Base-by-base conservation (phyloP, 2,888 invertebrate genomes). In the Leucophenga montana region DNA sequence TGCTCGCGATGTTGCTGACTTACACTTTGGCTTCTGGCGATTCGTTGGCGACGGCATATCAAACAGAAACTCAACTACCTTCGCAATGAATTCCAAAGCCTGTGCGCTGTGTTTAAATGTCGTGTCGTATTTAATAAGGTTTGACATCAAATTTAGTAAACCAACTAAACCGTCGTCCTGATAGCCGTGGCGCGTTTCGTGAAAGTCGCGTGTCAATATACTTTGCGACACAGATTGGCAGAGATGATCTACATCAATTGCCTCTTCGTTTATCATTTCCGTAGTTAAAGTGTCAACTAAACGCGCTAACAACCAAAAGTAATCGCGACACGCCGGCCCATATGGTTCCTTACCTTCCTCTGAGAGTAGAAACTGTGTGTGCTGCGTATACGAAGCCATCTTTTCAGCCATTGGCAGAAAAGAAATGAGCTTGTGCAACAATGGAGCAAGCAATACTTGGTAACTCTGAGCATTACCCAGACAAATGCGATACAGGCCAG, bases 121-220 rank as follows among this genome's bases (percentile, higher is more conserved):
- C 0, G 97, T 94, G 83, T 95, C 94, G 85, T 97, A 97, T 85
- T 97, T 97, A 78, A 97, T 91, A 57, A 97, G 90, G 84, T 96
- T 95, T n/a, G 95, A 94, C 85, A 95, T 92, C 1, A 97, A 90
- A 85, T 95, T 96, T 14, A 98, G 90, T 53, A 97, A 90, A 0
- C 97, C 97, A 69, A 96, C 94, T 8, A 98, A 89, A 0, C 96
- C 97, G 85, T 97, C 97, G 86, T 98, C 97, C 75, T 97, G 96
- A 67, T 94, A 95, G 20, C 93, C 92, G 73, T 95, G 93, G 0
- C 96, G 90, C 8, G 93, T 93, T 89, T 98, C 97, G 61, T 95
- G 91, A 82, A 93, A 95, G 75, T 96, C 95, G 4, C 97, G 90
- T 27, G 91, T 91, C 14, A 95, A 90, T 22, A 97, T 92, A 0